Percentiles rank a stretch among this genome's conserved stretches.
Evolutionary conservation across 2,888 invertebrate genomes (phyloP).

Genomic region (Operophtera brumata): DNA sequence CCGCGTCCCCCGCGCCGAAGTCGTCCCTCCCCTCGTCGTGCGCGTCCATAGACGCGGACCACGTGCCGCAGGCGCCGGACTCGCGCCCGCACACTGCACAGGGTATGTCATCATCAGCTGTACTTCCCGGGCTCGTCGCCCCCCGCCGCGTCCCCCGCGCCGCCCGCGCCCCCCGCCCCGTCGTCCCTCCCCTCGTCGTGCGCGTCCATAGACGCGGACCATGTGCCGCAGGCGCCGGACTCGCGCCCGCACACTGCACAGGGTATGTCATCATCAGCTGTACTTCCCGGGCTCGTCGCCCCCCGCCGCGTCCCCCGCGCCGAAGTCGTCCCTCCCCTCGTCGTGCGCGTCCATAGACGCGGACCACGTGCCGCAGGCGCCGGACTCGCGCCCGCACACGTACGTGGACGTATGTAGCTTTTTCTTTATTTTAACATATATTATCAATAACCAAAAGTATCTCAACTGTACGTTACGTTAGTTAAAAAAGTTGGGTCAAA

Average conservation of each 20-base stretch:
- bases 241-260: conserved; percentile 13
- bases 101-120: too few species aligned
- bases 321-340: conserved; percentile 2
- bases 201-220: conserved; percentile 31
- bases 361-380: conserved; percentile 47
- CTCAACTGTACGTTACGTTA: too few species aligned
- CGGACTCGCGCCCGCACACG: conserved; percentile 25
- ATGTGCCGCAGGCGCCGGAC: conserved; percentile 45
- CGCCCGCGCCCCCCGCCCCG: conserved; percentile 24
- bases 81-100: conserved; percentile 13
- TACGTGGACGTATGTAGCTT: too few species aligned
- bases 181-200: conserved; percentile 1
- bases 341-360: conserved; percentile 16
- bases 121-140: too few species aligned
- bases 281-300: conserved; percentile 74
- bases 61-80: conserved; percentile 45
- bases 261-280: conserved; percentile 69
- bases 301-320: conserved; percentile 15
- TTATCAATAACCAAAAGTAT: too few species aligned
- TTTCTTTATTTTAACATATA: too few species aligned
- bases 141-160: too few species aligned
- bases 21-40: conserved; percentile 1
- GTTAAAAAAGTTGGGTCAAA: too few species aligned
- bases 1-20: conserved; percentile 15
- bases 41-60: conserved; percentile 31